Evolutionary conservation across 2,113 vertebrate species (phyloP).

Genomic region (Motacilla alba): DNA sequence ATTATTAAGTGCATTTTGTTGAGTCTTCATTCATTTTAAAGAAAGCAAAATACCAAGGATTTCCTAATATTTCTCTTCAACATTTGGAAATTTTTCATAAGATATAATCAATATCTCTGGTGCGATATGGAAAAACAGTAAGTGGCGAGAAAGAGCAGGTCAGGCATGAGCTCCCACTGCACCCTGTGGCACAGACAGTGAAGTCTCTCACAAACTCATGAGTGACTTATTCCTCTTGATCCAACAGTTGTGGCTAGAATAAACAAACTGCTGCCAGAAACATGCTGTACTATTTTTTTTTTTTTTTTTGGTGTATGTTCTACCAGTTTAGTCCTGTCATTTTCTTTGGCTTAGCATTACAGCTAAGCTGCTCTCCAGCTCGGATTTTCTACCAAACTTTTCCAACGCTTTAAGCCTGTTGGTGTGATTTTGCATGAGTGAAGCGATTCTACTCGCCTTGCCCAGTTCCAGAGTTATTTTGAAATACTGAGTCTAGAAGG

Average conservation of each 20-base stretch:
- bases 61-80: background rate
- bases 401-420: background rate
- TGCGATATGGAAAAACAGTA: background rate
- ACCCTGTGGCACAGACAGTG: background rate
- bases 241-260: background rate
- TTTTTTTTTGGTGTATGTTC: background rate
- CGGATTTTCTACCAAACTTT: background rate
- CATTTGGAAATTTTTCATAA: background rate
- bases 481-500: background rate
- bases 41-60: background rate
- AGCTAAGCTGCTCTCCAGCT: background rate
- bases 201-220: background rate
- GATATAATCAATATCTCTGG: background rate
- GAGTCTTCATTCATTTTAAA: background rate
- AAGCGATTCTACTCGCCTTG: background rate
- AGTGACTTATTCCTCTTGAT: background rate
- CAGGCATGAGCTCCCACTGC: accelerated
- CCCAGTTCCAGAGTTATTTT: background rate
- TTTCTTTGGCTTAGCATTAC: background rate
- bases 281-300: background rate
- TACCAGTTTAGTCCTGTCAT: background rate
- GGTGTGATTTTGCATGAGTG: background rate
- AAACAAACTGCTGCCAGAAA: background rate
- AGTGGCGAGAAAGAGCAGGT: background rate
- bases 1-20: background rate